phyloP scores from a whole-genome alignment of 2,113 vertebrate species.

The Dolichotis patagonum region DNA sequence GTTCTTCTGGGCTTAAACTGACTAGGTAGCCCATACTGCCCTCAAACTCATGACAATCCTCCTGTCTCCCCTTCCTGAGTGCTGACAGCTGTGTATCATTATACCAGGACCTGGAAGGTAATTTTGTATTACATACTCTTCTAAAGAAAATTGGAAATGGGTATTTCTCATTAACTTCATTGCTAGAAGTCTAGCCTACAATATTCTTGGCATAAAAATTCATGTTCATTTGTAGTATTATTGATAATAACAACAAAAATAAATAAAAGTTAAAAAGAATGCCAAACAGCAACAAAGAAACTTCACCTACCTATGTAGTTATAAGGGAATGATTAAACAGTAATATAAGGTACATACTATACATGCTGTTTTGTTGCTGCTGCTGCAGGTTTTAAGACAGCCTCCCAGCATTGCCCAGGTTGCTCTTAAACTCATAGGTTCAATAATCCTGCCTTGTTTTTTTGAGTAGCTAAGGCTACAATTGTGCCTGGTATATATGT shows the following conservation, averaged over 20 bases:
- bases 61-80: neutral
- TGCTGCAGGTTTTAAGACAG: neutral
- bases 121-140: slow-evolving; percentile 17
- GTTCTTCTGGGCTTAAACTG: neutral
- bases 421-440: neutral
- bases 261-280: neutral
- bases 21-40: neutral
- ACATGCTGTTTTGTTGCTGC: neutral
- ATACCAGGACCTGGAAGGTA: neutral
- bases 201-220: slow-evolving; percentile 49
- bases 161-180: slow-evolving; percentile 32
- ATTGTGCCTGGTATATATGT: neutral
- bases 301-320: neutral
- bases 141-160: slow-evolving; percentile 42
- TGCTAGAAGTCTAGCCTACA: slow-evolving; percentile 44
- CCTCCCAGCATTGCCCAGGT: neutral
- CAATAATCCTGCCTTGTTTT: neutral
- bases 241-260: slow-evolving; percentile 34
- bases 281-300: neutral
- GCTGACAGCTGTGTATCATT: neutral
- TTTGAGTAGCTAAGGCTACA: neutral
- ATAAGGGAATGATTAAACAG: slow-evolving; percentile 45
- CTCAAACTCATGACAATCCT: neutral
- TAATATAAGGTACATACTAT: neutral
- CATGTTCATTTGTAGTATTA: slow-evolving; percentile 4